Base-by-base conservation (phyloP, 2,113 vertebrate genomes). In the Pollachius pollachius region DNA sequence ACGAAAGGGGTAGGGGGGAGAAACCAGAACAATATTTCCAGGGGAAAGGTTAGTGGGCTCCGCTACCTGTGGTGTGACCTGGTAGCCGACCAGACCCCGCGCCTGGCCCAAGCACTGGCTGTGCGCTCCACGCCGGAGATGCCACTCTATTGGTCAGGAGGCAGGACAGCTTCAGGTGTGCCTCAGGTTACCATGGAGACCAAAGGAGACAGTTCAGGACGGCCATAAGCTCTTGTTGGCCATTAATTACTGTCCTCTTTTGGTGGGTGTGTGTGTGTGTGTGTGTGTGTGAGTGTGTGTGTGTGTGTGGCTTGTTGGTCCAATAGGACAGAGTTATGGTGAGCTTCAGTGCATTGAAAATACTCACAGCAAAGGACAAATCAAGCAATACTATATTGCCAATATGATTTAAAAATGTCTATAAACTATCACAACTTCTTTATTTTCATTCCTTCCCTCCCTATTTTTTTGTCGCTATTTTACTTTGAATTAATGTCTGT, bases 21-120 rank as follows among this genome's bases (percentile, higher is more conserved):
- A 58, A 82, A 73, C 81, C 76, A 56, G 77, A 70, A 81, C 65
- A 73, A 80, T 80, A 77, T 79, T 86, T 79, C 72, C 69, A 75
- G 85, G 85, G 65, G 80, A 83, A 87, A 88, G 83, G 85, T 84
- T 85, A 80, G 70, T 75, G 79, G 78, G 82, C 77, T 78, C 79
- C 63, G 34, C 66, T 72, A 79, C 87, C 82, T 68, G 80, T 75
- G 71, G 88, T 0, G 78, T 64, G 16, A 61, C 60, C 71, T n/a
- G 75, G 79, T 80, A 83, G 76, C 77, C 71, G 72, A 56, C 68
- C 68, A 65, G 61, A 57, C 70, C 64, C 60, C 52, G 52, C 62
- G 41, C 17, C 15, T 62, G 59, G 71, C 19, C 58, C 64, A 66
- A 64, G 68, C 70, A 71, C 65, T 67, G 59, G 41, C 70, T 66